A percentile compares a stretch with the other conserved stretches of the same genome.
These are phyloP conservation scores for Upupa epops DNA, from an alignment of 2,113 vertebrate genomes.

Conservation along the genomic window DNA sequence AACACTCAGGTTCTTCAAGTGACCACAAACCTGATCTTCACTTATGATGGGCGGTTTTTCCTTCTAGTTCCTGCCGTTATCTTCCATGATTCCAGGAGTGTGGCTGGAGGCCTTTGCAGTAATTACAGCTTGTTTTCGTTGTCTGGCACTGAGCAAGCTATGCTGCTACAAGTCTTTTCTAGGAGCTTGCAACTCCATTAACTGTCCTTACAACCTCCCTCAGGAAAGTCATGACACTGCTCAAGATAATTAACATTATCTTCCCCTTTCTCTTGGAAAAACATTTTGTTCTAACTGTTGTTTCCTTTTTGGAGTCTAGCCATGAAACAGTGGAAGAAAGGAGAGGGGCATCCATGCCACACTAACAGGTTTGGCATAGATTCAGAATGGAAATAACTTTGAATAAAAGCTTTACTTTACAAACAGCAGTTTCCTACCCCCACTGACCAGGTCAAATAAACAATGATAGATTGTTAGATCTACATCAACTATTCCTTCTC, in stretches of 20 bases:
- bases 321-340: not conserved
- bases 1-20: no score
- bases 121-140: not conserved
- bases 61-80: no score
- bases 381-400: not conserved
- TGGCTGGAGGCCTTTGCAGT: no score
- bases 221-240: not conserved
- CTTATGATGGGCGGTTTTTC: no score
- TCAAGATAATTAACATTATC: not conserved
- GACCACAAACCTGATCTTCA: no score
- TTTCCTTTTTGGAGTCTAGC: not conserved
- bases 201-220: not conserved
- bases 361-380: not conserved
- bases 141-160: not conserved
- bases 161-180: not conserved
- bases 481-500: not conserved
- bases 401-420: not conserved
- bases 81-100: no score
- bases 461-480: not conserved
- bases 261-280: constrained; percentile 6
- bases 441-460: not conserved
- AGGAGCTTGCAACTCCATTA: not conserved
- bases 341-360: not conserved
- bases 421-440: not conserved
- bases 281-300: not conserved